Percentiles rank a stretch among this genome's conserved stretches.
These are phyloP conservation scores for Noctua janthe DNA, from an alignment of 2,888 invertebrate species.

Conservation along the genomic window DNA sequence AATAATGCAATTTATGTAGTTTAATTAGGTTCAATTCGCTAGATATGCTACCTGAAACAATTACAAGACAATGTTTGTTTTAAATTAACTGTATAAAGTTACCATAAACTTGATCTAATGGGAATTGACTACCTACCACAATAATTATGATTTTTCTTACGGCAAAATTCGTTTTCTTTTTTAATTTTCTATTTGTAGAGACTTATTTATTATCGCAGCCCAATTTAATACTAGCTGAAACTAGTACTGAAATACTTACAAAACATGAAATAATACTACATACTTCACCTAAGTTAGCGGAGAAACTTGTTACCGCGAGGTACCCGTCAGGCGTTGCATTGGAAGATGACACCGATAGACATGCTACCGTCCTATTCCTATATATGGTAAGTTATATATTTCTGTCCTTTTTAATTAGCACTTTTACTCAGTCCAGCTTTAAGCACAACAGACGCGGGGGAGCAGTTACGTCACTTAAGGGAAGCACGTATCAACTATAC, in stretches of 20 bases:
- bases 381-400: slow-evolving; percentile 83
- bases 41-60: not conserved
- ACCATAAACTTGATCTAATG: not conserved
- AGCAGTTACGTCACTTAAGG: slow-evolving; percentile 84
- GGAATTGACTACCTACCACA: fast-evolving
- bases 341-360: slow-evolving; percentile 85
- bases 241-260: not conserved
- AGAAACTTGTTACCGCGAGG: slow-evolving; percentile 81
- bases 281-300: slow-evolving; percentile 32
- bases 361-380: slow-evolving; percentile 86
- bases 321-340: slow-evolving; percentile 84
- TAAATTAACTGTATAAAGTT: not conserved
- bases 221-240: not conserved
- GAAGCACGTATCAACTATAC: slow-evolving; percentile 69
- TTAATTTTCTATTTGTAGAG: not conserved
- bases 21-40: not conserved
- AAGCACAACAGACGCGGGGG: slow-evolving; percentile 82
- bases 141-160: not conserved
- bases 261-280: slow-evolving; percentile 6
- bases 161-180: not conserved
- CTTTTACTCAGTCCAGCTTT: slow-evolving; percentile 79
- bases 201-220: not conserved
- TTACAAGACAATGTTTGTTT: not conserved
- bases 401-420: slow-evolving; percentile 82
- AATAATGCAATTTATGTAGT: too few species aligned